Percentiles rank a stretch among this genome's conserved stretches.
Conservation (phyloP, 2,113 vertebrate species). For the Chaetops frenatus region DNA sequence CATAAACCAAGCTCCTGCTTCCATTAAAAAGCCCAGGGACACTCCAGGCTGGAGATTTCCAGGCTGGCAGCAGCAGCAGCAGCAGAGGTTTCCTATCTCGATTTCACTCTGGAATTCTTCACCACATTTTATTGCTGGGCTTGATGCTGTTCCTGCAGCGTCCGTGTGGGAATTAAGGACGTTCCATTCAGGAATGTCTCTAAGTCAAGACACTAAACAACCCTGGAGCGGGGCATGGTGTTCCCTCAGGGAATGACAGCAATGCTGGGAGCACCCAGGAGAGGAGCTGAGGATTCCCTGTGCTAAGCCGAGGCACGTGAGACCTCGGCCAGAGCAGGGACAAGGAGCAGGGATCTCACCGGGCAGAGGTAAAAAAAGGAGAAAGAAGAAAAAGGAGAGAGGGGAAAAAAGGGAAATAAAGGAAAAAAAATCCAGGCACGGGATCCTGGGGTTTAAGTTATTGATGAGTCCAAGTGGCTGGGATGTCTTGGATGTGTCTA, state of each 20-base stretch:
- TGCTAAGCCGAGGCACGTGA: background rate
- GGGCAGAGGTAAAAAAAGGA: too few species aligned
- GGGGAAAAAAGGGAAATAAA: background rate
- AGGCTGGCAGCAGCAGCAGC: background rate
- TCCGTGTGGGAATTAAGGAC: background rate
- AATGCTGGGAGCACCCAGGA: background rate
- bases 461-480: background rate
- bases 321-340: rapidly evolving
- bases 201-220: background rate
- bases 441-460: background rate
- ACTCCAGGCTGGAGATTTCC: background rate
- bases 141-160: background rate
- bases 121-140: background rate
- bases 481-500: background rate
- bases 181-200: background rate
- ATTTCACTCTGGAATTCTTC: conserved; percentile 41
- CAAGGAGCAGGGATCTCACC: background rate
- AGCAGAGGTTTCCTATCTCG: conserved; percentile 29
- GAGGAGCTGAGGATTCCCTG: background rate
- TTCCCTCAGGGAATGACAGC: background rate
- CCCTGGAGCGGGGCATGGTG: rapidly evolving
- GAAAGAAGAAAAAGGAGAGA: too few species aligned
- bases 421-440: background rate
- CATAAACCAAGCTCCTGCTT: background rate
- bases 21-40: background rate